Conservation (phyloP, 2,888 invertebrate genomes). For the Mesorhabditis spiculigera region DNA sequence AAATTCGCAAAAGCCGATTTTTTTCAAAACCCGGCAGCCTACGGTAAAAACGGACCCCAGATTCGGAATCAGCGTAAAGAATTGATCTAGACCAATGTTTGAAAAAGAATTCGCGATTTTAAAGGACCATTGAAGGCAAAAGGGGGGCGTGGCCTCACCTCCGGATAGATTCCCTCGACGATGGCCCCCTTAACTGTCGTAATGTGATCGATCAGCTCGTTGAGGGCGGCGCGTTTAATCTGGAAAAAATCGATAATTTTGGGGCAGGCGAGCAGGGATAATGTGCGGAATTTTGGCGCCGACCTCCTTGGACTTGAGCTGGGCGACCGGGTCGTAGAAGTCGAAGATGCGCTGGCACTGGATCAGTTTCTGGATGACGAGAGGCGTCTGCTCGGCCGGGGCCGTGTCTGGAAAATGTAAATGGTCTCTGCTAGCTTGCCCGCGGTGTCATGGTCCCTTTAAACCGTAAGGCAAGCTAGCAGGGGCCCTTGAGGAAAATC, state of each 20-base stretch:
- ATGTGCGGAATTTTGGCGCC: background rate
- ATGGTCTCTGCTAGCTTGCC: too few relatives aligned
- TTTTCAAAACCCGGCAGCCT: too few relatives aligned
- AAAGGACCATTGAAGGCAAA: too few relatives aligned
- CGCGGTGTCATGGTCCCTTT: background rate
- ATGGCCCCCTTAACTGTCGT: conserved; percentile 84
- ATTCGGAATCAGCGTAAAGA: too few relatives aligned
- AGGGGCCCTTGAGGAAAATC: too few relatives aligned
- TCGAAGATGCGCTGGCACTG: conserved; percentile 99
- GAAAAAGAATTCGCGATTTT: too few relatives aligned
- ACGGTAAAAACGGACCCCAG: too few relatives aligned
- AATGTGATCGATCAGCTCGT: conserved; percentile 95
- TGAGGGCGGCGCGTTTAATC: conserved; percentile 79
- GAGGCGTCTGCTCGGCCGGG: conserved; percentile 85
- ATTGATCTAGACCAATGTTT: too few relatives aligned
- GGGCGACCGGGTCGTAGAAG: conserved; percentile 92
- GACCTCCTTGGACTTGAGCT: conserved; percentile 95
- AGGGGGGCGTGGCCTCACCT: conserved; percentile 66
- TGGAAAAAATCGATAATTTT: too few relatives aligned
- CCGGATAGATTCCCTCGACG: conserved; percentile 94
- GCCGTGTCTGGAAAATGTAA: conserved; percentile 74
- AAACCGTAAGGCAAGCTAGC: too few relatives aligned
- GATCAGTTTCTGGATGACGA: conserved; percentile 91
- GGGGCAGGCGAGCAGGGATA: too few relatives aligned
- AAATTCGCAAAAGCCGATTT: too few relatives aligned